Base-by-base conservation (phyloP, 35 echinoderm and acorn worm genomes). In the Lytechinus variegatus region DNA sequence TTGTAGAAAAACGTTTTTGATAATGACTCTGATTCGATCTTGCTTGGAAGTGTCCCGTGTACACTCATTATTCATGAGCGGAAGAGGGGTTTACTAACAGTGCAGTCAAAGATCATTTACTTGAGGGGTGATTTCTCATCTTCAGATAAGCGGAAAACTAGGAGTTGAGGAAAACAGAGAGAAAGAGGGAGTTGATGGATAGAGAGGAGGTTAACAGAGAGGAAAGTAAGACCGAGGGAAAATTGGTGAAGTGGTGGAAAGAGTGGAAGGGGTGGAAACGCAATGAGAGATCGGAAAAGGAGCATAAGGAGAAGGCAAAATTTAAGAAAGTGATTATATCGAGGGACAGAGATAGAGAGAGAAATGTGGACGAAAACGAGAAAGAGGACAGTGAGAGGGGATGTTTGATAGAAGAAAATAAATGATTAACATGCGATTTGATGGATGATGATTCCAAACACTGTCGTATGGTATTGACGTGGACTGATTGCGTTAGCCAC, bases 401-500 rank as follows among this genome's bases (percentile, higher is more conserved):
- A 4, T 1, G 28, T 14, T 79, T 16, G 19, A 16, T 19, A 16
- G 61, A 19, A 71, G 14, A 90, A 90, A 90, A 44, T 52, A 44
- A 21, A 93, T 93, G 53, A 93, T 93, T 93, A 93, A 93, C 53
- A 55, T n/a, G 16, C 54, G 53, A 93, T 93, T 93, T 93, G 92
- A 93, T 93, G 92, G 92, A 93, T 93, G 52, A 16, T 57, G 54
- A 57, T 10, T 57, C 92, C 92, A 93, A 93, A 93, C 55, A 93
- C 28, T 93, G 92, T 93, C 92, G 57, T 54, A 27, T 13, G 92
- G 54, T 93, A 93, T 93, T 93, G 57, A 10, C 16, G 21, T 10
- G 54, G 54, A 57, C 92, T 57, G 92, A 93, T 93, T 54, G 92
- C 10, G 53, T 93, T 5, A 54, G 52, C 53, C 92, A 57, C 92